Conservation (phyloP, 2,113 vertebrate genomes). For the Pomatostomus ruficeps region DNA sequence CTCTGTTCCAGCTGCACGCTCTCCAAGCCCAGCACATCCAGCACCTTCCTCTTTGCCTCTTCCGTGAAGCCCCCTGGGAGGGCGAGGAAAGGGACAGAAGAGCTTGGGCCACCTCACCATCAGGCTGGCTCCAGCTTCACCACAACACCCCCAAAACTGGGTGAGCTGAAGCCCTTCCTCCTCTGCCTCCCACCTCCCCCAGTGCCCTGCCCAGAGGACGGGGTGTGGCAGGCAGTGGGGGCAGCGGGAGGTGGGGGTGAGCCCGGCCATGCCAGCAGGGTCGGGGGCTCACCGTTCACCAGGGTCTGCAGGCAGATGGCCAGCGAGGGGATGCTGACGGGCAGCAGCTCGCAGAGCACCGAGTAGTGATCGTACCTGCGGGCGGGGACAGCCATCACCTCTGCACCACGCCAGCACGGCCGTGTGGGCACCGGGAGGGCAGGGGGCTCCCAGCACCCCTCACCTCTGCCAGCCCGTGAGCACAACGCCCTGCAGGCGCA, state of each 20-base stretch:
- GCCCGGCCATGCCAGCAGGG: not conserved
- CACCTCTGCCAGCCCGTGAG: slow-evolving; percentile 82
- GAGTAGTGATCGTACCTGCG: slow-evolving; percentile 76
- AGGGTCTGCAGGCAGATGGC: slow-evolving; percentile 67
- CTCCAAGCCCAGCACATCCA: slow-evolving; percentile 69
- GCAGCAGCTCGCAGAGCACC: slow-evolving; percentile 76
- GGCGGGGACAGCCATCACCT: not conserved
- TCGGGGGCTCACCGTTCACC: slow-evolving; percentile 63
- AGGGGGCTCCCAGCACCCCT: not conserved
- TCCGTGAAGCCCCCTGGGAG: slow-evolving; percentile 65
- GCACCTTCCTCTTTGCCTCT: slow-evolving; percentile 47
- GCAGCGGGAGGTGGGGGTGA: not conserved
- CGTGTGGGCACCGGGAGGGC: fast-evolving
- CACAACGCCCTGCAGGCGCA: slow-evolving; percentile 66
- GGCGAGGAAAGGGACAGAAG: not conserved
- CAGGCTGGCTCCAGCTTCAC: not conserved
- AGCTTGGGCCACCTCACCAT: not conserved
- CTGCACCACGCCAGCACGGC: fast-evolving
- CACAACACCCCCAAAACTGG: fast-evolving
- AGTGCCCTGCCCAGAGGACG: fast-evolving
- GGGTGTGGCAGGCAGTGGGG: not conserved
- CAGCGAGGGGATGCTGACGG: slow-evolving; percentile 73
- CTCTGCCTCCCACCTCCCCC: not conserved
- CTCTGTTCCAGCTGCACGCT: slow-evolving; percentile 56
- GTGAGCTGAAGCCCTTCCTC: not conserved